phyloP scores from a whole-genome alignment of 2,888 invertebrate species.

The Zootermopsis nevadensis region DNA sequence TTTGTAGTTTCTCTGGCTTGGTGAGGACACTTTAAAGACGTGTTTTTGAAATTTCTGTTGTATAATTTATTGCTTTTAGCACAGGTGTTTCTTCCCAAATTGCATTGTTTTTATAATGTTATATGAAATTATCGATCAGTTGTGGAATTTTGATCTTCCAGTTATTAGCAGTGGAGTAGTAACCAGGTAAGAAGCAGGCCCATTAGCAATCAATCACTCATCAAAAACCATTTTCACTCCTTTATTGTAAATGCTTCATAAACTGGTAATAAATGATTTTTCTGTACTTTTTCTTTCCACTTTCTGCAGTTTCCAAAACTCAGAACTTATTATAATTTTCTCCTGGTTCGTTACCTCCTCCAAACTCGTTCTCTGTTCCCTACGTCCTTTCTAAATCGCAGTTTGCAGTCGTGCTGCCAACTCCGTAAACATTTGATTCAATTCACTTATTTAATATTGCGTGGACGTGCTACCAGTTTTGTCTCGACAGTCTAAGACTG shows the following conservation, averaged over 20 bases:
- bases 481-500: too few relatives aligned
- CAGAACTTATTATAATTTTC: background rate
- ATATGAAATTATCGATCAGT: background rate
- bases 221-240: conserved; percentile 18
- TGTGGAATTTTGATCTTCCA: conserved; percentile 32
- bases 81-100: conserved; percentile 13
- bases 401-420: too few relatives aligned
- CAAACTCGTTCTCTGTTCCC: too few relatives aligned
- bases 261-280: conserved; percentile 53
- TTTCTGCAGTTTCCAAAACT: background rate
- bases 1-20: background rate
- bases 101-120: background rate
- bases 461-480: too few relatives aligned
- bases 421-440: too few relatives aligned
- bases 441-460: too few relatives aligned
- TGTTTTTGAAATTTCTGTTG: background rate
- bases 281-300: conserved; percentile 49
- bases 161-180: conserved; percentile 23
- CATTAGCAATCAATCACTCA: conserved; percentile 36
- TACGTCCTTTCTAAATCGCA: too few relatives aligned
- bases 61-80: background rate
- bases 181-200: conserved; percentile 35
- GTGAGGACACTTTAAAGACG: background rate
- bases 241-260: conserved; percentile 51
- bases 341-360: too few relatives aligned